Evolutionary conservation across 2,113 vertebrate genomes (phyloP), one percentile per base, ranked within the genome.

Genomic region (Scartelaos histophorus): DNA sequence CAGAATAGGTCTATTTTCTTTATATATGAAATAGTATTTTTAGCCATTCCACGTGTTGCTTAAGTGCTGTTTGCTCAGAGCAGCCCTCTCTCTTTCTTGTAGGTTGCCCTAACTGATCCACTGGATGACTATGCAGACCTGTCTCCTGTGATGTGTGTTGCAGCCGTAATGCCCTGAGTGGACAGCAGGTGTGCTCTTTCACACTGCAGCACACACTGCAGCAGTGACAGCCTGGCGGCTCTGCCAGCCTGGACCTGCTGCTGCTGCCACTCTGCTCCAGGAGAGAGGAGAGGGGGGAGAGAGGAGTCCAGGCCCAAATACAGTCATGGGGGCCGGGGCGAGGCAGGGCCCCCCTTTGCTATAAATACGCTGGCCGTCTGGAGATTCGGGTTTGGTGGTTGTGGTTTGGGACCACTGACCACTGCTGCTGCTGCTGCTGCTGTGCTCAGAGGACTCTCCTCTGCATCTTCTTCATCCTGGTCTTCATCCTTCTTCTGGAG

Each of bases 231-330:
- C 74, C 75, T 66, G 56, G 72, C 65, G 60, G 58, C 61, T 71
- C 74, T 82, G 82, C 76, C 62, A 60, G 79, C 73, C 13, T 49
- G 71, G 79, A 81, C 71, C 91, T 82, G 84, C 90, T 92, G 87
- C 85, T 82, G 53, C 90, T 92, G 90, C 91, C 88, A 87, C 80
- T 92, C 81, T 74, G 82, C 82, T 71, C 70, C 57, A 80, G 85
- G 64, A 75, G 80, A 77, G 69, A 3, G 56, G 66, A 53, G 69
- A 79, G 70, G 66, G 60, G 70, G 35, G 69, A 45, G 49, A 71
- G 73, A 68, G 78, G 80, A 85, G 89, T 82, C 73, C 89, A 91
- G 83, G 89, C 74, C 94, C 94, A 95, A 95, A 96, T 95, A 95
- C 94, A 96, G 96, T 74, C 78, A 94, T 93, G 93, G 85, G 90